Conservation (phyloP, 1,140 invertebrate species). For the Lerema accius region DNA sequence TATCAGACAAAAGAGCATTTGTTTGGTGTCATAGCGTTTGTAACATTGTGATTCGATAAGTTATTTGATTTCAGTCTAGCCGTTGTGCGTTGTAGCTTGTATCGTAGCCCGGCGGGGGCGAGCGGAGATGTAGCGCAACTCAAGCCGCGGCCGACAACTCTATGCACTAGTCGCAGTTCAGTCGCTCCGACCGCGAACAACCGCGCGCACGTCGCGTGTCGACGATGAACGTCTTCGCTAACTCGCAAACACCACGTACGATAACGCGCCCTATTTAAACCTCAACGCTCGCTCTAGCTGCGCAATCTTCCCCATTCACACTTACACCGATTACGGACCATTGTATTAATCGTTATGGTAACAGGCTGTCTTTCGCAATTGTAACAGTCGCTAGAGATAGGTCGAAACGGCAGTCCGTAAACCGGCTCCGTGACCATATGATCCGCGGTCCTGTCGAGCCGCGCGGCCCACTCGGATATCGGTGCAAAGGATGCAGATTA, state of each 20-base stretch:
- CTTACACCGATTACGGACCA: conserved; percentile 36
- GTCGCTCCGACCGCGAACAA: conserved; percentile 60
- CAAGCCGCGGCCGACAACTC: conserved; percentile 38
- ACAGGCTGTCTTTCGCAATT: conserved; percentile 36
- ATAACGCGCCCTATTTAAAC: conserved; percentile 74
- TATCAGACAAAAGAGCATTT: conserved; percentile 53
- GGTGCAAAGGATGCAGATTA: conserved; percentile 62
- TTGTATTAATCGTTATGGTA: conserved; percentile 37
- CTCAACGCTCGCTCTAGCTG: conserved; percentile 49
- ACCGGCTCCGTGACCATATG: conserved; percentile 74
- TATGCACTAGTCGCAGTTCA: conserved; percentile 38
- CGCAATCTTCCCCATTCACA: conserved; percentile 54
- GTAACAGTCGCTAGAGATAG: conserved; percentile 34
- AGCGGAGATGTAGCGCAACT: conserved; percentile 18
- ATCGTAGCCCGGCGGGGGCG: conserved; percentile 45
- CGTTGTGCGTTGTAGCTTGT: conserved; percentile 48
- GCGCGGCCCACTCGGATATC: conserved; percentile 59
- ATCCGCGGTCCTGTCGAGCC: conserved; percentile 57
- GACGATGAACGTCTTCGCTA: conserved; percentile 13
- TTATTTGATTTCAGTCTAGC: conserved; percentile 67
- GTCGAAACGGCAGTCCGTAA: conserved; percentile 41
- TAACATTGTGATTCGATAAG: conserved; percentile 66
- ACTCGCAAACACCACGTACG: conserved; percentile 41
- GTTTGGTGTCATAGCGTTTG: conserved; percentile 55
- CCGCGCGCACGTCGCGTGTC: conserved; percentile 59